Evolutionary conservation across 1,140 invertebrate genomes (phyloP), one percentile per base, ranked within the genome.

Genomic region (Drosophila willistoni): DNA sequence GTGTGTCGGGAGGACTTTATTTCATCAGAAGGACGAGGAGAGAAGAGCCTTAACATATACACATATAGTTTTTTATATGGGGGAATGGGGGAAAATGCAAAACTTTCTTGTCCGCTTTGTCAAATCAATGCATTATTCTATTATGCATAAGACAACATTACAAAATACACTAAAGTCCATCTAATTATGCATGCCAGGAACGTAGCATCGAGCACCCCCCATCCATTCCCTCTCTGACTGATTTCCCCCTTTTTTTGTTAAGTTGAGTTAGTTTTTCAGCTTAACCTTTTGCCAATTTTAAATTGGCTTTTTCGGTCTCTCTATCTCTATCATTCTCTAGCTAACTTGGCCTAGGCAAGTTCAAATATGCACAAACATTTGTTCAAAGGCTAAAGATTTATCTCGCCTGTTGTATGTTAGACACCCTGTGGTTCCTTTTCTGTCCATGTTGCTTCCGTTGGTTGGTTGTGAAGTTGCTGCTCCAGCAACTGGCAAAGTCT

Each of bases 361-460:
- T 87, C 83, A 86, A 86, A 86, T 86, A 86, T 87, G 84, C 83
- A 86, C 83, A 87, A 87, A 87, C 84, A 87, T 87, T 87, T 87
- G 83, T 83, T 83, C 73, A 87, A 87, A 87, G 83, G 79, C 79
- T 87, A 87, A 83, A 87, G 84, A 87, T 87, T 87, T 87, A 87
- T 87, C 79, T 87, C 70, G 79, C 72, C 70, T 60, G 69, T 75
- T 86, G 82, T 86, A 69, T 66, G 76, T 34, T 70, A 79, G 83
- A 89, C 83, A 87, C 83, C 83, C 83, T 80, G 83, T 87, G 83
- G 83, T 86, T 85, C 69, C 67, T 73, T 66, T 66, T 64, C 33
- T n/a, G 13, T 42, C 62, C 41, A 72, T 77, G 36, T 66, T 82
- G 79, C 79, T 86, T 82, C 79, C 76, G 83, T 86, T 81, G 79